These are phyloP conservation scores for Lagocephalus sceleratus DNA, from an alignment of 2,797 vertebrate species.

Conservation along the genomic window DNA sequence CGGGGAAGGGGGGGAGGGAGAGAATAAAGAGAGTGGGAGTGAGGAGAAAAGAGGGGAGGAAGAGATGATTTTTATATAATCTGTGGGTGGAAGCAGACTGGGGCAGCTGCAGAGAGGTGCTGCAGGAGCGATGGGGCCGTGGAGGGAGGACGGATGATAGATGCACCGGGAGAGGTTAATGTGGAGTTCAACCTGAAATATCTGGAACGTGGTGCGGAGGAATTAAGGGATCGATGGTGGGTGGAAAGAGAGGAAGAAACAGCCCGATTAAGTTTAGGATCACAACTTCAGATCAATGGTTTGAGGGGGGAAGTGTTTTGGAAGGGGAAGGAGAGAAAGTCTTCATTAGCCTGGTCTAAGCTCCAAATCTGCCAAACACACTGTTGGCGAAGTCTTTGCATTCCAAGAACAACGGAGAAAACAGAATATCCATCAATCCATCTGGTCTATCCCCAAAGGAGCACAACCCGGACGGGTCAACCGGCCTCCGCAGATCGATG, in stretches of 20 bases:
- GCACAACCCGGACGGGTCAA: too few species aligned
- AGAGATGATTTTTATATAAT: constrained; percentile 31
- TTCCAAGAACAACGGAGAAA: constrained; percentile 3
- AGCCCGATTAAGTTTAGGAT: not conserved
- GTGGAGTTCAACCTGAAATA: constrained; percentile 17
- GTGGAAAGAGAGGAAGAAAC: not conserved
- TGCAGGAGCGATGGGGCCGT: too few species aligned
- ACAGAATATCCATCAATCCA: not conserved
- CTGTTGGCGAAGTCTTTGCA: constrained; percentile 13
- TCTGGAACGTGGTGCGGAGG: constrained; percentile 12
- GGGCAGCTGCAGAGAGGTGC: not conserved
- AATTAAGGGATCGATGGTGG: not conserved
- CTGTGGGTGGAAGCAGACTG: constrained; percentile 21
- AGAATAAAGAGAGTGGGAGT: constrained; percentile 2
- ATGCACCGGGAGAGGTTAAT: not conserved
- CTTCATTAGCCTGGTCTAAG: not conserved
- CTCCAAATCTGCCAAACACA: too few species aligned
- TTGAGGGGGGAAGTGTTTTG: not conserved
- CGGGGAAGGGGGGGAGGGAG: not conserved
- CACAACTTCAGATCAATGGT: constrained; percentile 6
- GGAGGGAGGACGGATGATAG: not conserved
- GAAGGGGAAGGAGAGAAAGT: not conserved
- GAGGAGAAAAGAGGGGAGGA: not conserved
- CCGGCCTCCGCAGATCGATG: too few species aligned
- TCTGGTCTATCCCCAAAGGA: too few species aligned